Base-by-base conservation (phyloP, 37 sponge, comb jelly and placozoan species). In the Aphrocallistes beatrix region DNA sequence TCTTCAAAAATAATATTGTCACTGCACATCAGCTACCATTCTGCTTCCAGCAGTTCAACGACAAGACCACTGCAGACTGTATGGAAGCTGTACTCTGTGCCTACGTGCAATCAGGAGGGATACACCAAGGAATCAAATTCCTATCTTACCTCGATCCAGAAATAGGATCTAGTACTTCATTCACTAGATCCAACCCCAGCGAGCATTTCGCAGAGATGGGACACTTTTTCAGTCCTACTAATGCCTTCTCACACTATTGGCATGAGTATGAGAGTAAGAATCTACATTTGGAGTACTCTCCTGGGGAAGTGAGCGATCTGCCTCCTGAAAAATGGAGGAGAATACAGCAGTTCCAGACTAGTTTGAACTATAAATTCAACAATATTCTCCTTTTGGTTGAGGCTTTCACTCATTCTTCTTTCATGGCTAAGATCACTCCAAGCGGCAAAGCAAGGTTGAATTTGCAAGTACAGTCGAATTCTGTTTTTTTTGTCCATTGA, bases 381-480 rank as follows among this genome's bases (percentile, higher is more conserved):
- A 92, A 99, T 38, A 85, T 39, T 25, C 32, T 51, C 1, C 87
- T 90, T 17, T 85, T 99, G 19, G 45, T 99, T 42, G 91, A 96
- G 48, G 99, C 99, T 0, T 38, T 96, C 45, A 99, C 99, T 0
- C 99, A 99, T 60, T 85, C 97, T 34, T 94, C 99, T 0, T 99
- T 92, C 86, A 82, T 82, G 13, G 87, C 85, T 49, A 98, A 96
- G 82, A 84, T 42, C 47, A 88, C 51, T 36, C 49, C 75, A 3
- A 60, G 28, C 1, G 75, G n/a, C 34, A 3, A 60, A 32, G 17
- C 75, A 60, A 60, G 75, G 75, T 60, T 3, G n/a, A 30, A 60
- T 13, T 60, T 47, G 17, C 49, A n/a, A n/a, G n/a, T n/a, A n/a
- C n/a, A n/a, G n/a, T n/a, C n/a, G n/a, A n/a, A n/a, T n/a, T n/a